A percentile compares a stretch with the other conserved stretches of the same genome.
Conservation (phyloP, 2,113 vertebrate species). For the Seriola rivoliana region DNA sequence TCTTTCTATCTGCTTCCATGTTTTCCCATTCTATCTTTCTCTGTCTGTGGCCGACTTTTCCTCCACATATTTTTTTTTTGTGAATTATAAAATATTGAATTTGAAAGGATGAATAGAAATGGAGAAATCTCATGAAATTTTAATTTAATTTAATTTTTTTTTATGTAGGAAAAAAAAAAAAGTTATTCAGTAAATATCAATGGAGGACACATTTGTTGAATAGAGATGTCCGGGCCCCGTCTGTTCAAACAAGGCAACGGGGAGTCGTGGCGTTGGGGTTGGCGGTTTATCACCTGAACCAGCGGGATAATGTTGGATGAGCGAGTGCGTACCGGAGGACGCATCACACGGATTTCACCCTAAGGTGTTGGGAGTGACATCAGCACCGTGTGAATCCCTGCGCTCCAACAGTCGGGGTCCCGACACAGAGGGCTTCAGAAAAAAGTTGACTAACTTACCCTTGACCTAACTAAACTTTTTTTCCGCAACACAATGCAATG, state of each 20-base stretch:
- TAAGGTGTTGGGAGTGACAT: background rate
- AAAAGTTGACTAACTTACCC: background rate
- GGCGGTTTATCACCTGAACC: background rate
- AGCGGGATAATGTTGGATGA: background rate
- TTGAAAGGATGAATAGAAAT: slow-evolving; percentile 52
- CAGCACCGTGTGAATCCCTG: background rate
- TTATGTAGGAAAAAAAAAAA: slow-evolving; percentile 2
- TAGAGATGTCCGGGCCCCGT: background rate
- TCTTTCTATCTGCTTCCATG: slow-evolving; percentile 56
- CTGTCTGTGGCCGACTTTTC: slow-evolving; percentile 26
- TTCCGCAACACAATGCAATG: background rate
- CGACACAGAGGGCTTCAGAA: background rate
- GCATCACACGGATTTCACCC: background rate
- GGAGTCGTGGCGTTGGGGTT: background rate
- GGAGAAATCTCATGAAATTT: slow-evolving; percentile 18
- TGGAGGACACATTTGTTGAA: slow-evolving; percentile 15
- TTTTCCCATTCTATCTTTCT: slow-evolving; percentile 41
- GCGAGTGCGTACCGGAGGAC: too few species aligned
- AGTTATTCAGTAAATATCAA: slow-evolving; percentile 33
- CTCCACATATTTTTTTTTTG: slow-evolving; percentile 3
- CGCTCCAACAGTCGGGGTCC: background rate
- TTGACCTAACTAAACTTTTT: background rate
- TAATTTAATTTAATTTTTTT: slow-evolving; percentile 4
- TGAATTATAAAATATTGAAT: slow-evolving; percentile 57
- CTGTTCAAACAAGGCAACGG: background rate